A percentile compares a stretch with the other conserved stretches of the same genome.
phyloP scores from a whole-genome alignment of 2,797 vertebrate species.

The Microhierax caerulescens region DNA sequence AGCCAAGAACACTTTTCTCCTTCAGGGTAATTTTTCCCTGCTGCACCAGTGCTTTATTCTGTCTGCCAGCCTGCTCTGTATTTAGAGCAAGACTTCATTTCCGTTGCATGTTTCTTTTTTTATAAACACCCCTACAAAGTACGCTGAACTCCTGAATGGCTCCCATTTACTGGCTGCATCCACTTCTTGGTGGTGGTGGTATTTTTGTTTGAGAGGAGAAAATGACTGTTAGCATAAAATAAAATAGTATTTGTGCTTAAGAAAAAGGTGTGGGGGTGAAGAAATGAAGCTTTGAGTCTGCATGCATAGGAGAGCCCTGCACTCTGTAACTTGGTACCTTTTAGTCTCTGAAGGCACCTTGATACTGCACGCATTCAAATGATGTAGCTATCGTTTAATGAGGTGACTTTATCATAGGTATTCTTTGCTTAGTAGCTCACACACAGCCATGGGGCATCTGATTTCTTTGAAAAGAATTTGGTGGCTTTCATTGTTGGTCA shows the following conservation, averaged over 20 bases:
- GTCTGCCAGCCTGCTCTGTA: neutral
- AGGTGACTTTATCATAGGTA: neutral
- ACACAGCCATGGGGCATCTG: neutral
- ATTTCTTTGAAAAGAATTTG: neutral
- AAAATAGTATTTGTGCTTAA: neutral
- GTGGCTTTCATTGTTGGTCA: neutral
- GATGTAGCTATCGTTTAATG: neutral
- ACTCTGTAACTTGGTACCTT: neutral
- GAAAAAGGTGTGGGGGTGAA: neutral
- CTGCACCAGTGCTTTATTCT: neutral
- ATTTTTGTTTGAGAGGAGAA: neutral
- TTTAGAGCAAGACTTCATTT: conserved; percentile 30
- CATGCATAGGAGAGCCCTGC: neutral
- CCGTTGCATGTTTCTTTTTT: neutral
- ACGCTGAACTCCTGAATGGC: neutral
- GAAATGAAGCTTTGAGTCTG: neutral
- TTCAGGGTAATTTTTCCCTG: conserved; percentile 12
- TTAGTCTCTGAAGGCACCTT: neutral
- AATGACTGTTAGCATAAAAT: neutral
- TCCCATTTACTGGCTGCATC: neutral
- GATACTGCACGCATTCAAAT: neutral
- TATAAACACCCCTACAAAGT: neutral
- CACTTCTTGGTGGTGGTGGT: neutral
- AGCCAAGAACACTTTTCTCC: neutral
- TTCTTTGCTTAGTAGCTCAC: neutral